Conservation (phyloP, 1,140 invertebrate genomes). For the Phortica variegata region DNA sequence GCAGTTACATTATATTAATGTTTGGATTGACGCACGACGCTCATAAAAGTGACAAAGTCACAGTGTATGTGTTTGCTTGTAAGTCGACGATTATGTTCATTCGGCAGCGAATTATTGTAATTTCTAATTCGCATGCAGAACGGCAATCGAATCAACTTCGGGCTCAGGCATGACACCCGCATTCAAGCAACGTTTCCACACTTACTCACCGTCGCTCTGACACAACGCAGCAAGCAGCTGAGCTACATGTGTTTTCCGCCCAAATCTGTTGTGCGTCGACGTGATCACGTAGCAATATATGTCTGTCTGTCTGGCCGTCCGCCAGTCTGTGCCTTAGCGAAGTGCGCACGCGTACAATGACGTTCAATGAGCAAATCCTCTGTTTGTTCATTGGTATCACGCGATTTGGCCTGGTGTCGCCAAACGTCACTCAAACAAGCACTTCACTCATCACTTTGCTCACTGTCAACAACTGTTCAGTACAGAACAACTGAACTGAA, state of each 20-base stretch:
- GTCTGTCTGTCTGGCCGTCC: not conserved
- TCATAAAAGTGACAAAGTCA: no score
- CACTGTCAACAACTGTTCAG: no score
- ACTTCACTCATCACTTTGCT: no score
- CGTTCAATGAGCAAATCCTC: not conserved
- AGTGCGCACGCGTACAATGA: constrained; percentile 19
- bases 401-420: constrained; percentile 7
- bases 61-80: not conserved
- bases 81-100: constrained; percentile 23
- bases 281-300: constrained; percentile 34
- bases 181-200: no score
- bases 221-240: constrained; percentile 36
- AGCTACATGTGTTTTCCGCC: constrained; percentile 52
- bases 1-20: no score
- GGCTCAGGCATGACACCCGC: constrained; percentile 25
- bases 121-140: constrained; percentile 51
- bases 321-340: constrained; percentile 6
- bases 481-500: no score
- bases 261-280: constrained; percentile 44
- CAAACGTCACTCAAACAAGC: constrained; percentile 11
- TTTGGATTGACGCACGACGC: no score
- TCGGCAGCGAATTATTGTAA: constrained; percentile 38
- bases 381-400: not conserved
- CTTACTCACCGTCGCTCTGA: no score
- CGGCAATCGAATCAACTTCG: constrained; percentile 24